Base-by-base conservation (phyloP, 1,140 invertebrate species). In the Lerema accius region DNA sequence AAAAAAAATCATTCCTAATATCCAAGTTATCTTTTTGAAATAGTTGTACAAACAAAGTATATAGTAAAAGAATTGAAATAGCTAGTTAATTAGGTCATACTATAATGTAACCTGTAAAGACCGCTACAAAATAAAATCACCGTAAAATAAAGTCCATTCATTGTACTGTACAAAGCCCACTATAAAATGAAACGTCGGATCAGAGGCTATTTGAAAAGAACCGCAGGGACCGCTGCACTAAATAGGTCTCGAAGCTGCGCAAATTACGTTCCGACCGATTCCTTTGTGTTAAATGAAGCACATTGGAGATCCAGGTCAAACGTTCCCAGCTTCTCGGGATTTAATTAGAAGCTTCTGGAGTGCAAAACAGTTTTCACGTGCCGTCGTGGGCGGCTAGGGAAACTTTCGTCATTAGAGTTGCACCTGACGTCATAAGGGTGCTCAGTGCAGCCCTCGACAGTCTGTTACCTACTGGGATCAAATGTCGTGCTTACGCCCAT, bases 251-350 rank as follows among this genome's bases (percentile, higher is more conserved):
- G 35, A 40, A 10, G 50, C 32, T 16, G 37, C 15, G 9, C 37
- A 53, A 53, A 37, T 39, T 23, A 11, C 17, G 11, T n/a, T 10
- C n/a, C 37, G 17, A 37, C 16, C 37, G 37, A 42, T 39, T 53
- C 50, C 50, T 40, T 53, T 53, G 50, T 40, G 37, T 37, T 39
- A 53, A 40, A 53, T 53, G 50, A 53, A 53, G 50, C 17, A 23
- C 37, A 51, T 40, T 53, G 19, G 17, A 26, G 40, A 53, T 53
- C 37, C 35, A 14, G 50, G 15, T 53, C 16, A 53, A 53, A 39
- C 16, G n/a, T 49, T 35, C 3, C 11, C 4, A 32, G 32, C 32
- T 17, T 16, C 28, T 37, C 6, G 48, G 15, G 14, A 50, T 50
- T 50, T 50, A 50, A 37, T 50, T 50, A 50, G 48, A 50, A 17